phyloP scores from a whole-genome alignment of 2,797 vertebrate genomes.

The Phataginus tetradactyla region DNA sequence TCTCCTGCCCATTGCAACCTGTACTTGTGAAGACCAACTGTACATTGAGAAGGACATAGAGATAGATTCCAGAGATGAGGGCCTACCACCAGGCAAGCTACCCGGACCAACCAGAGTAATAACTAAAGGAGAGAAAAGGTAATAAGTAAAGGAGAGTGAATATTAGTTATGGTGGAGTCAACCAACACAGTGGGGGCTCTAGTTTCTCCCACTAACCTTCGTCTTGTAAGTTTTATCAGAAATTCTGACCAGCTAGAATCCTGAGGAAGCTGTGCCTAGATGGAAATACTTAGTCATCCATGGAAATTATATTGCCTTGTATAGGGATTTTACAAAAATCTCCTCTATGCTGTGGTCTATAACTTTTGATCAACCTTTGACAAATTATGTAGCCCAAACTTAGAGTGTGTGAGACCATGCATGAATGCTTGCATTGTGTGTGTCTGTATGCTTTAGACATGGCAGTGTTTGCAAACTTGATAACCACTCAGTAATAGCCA shows the following conservation, averaged over 20 bases:
- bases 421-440: neutral
- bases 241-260: neutral
- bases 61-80: neutral
- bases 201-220: neutral
- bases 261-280: neutral
- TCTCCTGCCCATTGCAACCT: neutral
- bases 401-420: neutral
- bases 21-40: neutral
- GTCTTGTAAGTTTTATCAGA: neutral
- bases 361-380: neutral
- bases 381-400: neutral
- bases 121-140: neutral
- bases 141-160: neutral
- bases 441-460: neutral
- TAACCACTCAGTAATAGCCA: neutral
- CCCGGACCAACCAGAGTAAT: neutral
- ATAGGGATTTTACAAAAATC: neutral
- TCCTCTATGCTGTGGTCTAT: neutral
- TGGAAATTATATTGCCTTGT: neutral
- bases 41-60: neutral
- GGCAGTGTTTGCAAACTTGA: constrained; percentile 7
- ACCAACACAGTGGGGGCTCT: neutral
- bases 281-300: neutral
- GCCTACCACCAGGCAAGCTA: neutral
- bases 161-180: neutral